A percentile compares a stretch with the other conserved stretches of the same genome.
Evolutionary conservation across 2,797 vertebrate species (phyloP).

Genomic region (Aeoliscus strigatus): DNA sequence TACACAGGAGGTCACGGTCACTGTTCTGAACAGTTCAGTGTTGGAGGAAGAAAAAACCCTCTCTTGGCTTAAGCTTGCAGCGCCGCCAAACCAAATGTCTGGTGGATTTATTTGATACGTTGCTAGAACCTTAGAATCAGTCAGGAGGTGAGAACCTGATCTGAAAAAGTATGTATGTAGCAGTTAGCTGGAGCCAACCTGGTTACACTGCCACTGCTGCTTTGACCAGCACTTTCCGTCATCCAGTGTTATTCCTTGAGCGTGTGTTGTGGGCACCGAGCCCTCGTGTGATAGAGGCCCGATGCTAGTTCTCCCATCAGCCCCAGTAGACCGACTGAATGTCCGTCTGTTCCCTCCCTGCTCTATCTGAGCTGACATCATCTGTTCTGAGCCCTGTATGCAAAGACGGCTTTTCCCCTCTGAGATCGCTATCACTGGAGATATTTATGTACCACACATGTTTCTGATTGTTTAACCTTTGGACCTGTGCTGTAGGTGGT

Average conservation of each 20-base stretch:
- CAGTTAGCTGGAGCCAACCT: too few relatives aligned
- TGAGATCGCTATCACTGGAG: slow-evolving; percentile 57
- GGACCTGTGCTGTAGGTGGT: slow-evolving; percentile 60
- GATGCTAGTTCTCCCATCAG: too few relatives aligned
- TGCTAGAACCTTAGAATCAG: slow-evolving; percentile 17
- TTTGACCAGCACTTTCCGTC: slow-evolving; percentile 12
- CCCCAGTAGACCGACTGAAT: slow-evolving; percentile 41
- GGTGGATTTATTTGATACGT: slow-evolving; percentile 42
- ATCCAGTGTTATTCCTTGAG: slow-evolving; percentile 24
- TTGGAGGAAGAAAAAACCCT: slow-evolving; percentile 51
- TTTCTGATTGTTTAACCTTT: slow-evolving; percentile 74
- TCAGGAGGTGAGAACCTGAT: background rate
- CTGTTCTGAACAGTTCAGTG: slow-evolving; percentile 54
- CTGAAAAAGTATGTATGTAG: too few relatives aligned
- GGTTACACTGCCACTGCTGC: too few relatives aligned
- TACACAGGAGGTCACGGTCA: slow-evolving; percentile 64
- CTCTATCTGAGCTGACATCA: slow-evolving; percentile 60
- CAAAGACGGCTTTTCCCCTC: slow-evolving; percentile 47
- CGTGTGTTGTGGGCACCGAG: too few relatives aligned
- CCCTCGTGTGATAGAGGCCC: slow-evolving; percentile 64
- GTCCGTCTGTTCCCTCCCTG: slow-evolving; percentile 29
- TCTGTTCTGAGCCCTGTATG: slow-evolving; percentile 46
- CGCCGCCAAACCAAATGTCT: slow-evolving; percentile 47
- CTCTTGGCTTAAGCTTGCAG: slow-evolving; percentile 58
- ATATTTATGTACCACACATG: slow-evolving; percentile 71